phyloP scores from a whole-genome alignment of 53 echinoderm and acorn worm genomes.

The Pentamera pediparva region DNA sequence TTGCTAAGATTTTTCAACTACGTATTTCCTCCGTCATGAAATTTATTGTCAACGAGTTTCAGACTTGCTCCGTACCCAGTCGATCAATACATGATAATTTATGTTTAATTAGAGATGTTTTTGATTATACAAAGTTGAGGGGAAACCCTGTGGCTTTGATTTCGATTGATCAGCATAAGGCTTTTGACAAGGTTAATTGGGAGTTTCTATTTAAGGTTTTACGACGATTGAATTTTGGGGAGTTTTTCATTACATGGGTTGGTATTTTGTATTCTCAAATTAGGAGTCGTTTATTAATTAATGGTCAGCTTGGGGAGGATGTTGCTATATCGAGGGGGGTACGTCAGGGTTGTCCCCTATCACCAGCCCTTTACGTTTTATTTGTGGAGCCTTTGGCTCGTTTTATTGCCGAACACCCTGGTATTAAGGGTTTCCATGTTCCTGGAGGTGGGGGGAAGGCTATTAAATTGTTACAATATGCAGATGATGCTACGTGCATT shows the following conservation, averaged over 20 bases:
- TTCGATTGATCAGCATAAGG: constrained; percentile 47
- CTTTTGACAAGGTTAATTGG: constrained; percentile 54
- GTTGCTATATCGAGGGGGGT: constrained; percentile 16
- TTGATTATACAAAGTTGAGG: not conserved
- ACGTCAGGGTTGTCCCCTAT: constrained; percentile 41
- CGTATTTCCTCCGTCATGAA: constrained; percentile 12
- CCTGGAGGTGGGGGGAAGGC: constrained; percentile 30
- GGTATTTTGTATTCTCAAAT: constrained; percentile 33
- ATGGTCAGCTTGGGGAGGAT: constrained; percentile 9
- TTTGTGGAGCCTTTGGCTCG: constrained; percentile 41
- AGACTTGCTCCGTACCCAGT: constrained; percentile 51
- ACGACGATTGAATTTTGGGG: constrained; percentile 20
- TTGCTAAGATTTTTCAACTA: constrained; percentile 39
- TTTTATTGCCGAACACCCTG: constrained; percentile 4
- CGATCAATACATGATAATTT: constrained; percentile 53
- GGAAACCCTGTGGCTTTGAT: constrained; percentile 33
- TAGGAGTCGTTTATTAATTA: constrained; percentile 12
- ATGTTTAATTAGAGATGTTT: constrained; percentile 43
- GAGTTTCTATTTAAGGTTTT: constrained; percentile 29
- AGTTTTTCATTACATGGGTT: constrained; percentile 28
- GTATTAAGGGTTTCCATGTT: constrained; percentile 24
- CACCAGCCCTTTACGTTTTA: constrained; percentile 35
- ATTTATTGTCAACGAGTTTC: constrained; percentile 18
- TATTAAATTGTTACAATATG: constrained; percentile 42
- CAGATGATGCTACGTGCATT: constrained; percentile 48